phyloP scores from a whole-genome alignment of 2,888 invertebrate genomes.

The Caenorhabditis sp. region DNA sequence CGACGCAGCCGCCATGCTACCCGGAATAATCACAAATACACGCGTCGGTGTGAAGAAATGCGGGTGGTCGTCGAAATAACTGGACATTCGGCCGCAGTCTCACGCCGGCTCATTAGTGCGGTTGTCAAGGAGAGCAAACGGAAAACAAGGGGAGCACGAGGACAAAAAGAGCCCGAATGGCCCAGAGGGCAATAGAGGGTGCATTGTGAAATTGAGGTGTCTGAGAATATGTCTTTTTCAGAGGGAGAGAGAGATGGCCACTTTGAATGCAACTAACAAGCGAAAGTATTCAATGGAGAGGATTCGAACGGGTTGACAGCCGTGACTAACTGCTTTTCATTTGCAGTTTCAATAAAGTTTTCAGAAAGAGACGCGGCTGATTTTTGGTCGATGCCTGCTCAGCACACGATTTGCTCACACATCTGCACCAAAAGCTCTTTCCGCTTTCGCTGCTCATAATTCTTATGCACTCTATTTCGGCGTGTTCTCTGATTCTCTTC shows the following conservation, averaged over 20 bases:
- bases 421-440: background rate
- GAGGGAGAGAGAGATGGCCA: too few relatives aligned
- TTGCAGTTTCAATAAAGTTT: background rate
- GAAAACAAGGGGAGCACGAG: conserved; percentile 2
- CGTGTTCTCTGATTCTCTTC: background rate
- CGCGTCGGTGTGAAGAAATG: background rate
- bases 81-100: conserved; percentile 9
- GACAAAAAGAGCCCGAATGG: background rate
- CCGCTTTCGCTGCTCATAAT: background rate
- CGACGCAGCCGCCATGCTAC: background rate
- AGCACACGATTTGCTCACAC: background rate
- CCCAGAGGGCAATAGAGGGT: background rate
- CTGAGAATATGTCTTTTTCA: too few relatives aligned
- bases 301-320: background rate
- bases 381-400: too few relatives aligned
- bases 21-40: conserved; percentile 2
- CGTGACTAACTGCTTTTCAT: background rate
- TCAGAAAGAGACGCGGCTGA: background rate
- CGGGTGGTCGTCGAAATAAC: background rate
- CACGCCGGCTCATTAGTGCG: background rate
- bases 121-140: conserved; percentile 27
- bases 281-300: background rate
- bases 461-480: too few relatives aligned
- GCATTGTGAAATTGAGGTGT: too few relatives aligned
- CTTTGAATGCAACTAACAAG: background rate